phyloP scores from a whole-genome alignment of 2,888 invertebrate genomes.

The Mythimna vitellina region DNA sequence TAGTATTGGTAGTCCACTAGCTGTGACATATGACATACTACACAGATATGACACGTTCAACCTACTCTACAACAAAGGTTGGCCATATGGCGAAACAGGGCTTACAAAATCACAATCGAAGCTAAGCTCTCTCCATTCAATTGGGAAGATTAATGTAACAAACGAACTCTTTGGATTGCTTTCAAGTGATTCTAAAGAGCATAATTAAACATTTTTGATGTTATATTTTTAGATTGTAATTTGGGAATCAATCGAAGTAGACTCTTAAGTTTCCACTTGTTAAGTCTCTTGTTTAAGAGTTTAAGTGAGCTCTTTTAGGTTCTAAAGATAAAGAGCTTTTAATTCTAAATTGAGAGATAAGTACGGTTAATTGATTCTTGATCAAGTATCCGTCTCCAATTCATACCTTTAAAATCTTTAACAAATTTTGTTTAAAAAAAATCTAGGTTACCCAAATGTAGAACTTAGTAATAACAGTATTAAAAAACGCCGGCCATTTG shows the following conservation, averaged over 20 bases:
- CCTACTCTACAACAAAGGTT: slow-evolving; percentile 49
- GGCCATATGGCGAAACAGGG: slow-evolving; percentile 50
- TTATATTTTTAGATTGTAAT: slow-evolving; percentile 54
- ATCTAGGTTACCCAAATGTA: slow-evolving; percentile 46
- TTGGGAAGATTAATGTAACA: slow-evolving; percentile 54
- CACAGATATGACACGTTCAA: slow-evolving; percentile 16
- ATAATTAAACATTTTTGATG: slow-evolving; percentile 48
- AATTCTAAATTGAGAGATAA: slow-evolving; percentile 6
- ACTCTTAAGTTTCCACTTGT: slow-evolving; percentile 29
- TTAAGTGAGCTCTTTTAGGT: slow-evolving; percentile 22
- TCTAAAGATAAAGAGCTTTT: slow-evolving; percentile 24
- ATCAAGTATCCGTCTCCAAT: neutral
- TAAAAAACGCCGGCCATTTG: slow-evolving; percentile 64
- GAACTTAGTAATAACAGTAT: slow-evolving; percentile 55
- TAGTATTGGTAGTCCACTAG: neutral
- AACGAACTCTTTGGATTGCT: slow-evolving; percentile 36
- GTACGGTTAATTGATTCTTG: neutral
- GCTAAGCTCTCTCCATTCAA: slow-evolving; percentile 56
- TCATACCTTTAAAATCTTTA: neutral
- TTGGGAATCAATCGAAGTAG: slow-evolving; percentile 44
- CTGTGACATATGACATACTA: slow-evolving; percentile 11
- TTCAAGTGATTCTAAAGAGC: slow-evolving; percentile 58
- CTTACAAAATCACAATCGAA: slow-evolving; percentile 33
- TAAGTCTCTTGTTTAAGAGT: slow-evolving; percentile 22
- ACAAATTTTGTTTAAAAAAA: slow-evolving; percentile 11